phyloP scores from a whole-genome alignment of 92 coral and sea anemone genomes.

The Palythoa heliodiscus region DNA sequence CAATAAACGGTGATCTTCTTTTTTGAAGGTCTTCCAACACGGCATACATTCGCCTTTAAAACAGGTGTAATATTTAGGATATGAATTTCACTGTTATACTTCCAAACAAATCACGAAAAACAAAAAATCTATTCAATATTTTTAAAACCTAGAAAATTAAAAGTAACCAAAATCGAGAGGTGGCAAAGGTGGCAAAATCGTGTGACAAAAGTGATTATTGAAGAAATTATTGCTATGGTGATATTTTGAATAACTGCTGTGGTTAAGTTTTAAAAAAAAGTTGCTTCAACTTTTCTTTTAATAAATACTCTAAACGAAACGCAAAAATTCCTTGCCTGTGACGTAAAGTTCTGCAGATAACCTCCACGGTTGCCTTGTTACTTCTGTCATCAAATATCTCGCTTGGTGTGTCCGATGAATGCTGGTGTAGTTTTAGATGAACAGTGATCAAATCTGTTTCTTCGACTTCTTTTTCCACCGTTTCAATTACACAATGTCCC shows the following conservation, averaged over 20 bases:
- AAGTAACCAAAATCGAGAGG: background rate
- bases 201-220: background rate
- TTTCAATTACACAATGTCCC: slow-evolving; percentile 54
- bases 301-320: background rate
- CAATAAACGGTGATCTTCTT: background rate
- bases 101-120: background rate
- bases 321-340: slow-evolving; percentile 51
- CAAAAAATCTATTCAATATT: background rate
- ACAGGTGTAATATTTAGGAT: background rate
- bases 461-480: background rate
- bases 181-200: background rate
- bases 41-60: slow-evolving; percentile 21
- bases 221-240: background rate
- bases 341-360: slow-evolving; percentile 69
- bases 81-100: background rate
- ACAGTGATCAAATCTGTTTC: slow-evolving; percentile 3
- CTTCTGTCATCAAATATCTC: slow-evolving; percentile 18
- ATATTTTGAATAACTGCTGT: too few species aligned
- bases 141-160: background rate
- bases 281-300: too few species aligned
- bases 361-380: slow-evolving; percentile 51
- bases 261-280: too few species aligned
- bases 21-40: background rate
- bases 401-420: slow-evolving; percentile 58
- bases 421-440: slow-evolving; percentile 48